Conservation (phyloP, 2,888 invertebrate genomes). For the Acleris cristana region DNA sequence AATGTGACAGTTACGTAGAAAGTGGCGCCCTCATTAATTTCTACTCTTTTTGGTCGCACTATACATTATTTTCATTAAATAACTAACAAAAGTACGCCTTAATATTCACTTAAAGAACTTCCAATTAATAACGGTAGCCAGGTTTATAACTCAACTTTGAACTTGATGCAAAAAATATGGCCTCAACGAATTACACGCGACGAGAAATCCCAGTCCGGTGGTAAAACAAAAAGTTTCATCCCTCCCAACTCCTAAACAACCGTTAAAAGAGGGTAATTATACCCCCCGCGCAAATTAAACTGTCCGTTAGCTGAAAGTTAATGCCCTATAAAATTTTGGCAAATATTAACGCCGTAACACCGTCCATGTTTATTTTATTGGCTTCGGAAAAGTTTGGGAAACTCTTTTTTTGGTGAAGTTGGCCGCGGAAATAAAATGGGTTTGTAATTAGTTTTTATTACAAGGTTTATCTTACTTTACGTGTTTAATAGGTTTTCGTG, state of each 20-base stretch:
- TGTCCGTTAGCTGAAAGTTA: conserved; percentile 34
- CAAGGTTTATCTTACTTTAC: too few species aligned
- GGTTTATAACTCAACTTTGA: conserved; percentile 2
- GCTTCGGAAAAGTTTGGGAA: conserved; percentile 9
- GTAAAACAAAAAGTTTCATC: conserved; percentile 34
- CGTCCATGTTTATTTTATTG: conserved; percentile 33
- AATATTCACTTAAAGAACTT: too few species aligned
- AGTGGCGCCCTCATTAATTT: too few species aligned
- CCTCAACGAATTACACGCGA: conserved; percentile 23
- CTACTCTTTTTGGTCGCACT: too few species aligned
- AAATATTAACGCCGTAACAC: conserved; percentile 34
- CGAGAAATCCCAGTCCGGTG: conserved; percentile 26
- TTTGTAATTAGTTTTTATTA: too few species aligned
- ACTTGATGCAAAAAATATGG: conserved; percentile 31
- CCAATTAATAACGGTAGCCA: not conserved
- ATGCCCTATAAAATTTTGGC: conserved; percentile 35
- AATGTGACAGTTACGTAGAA: too few species aligned
- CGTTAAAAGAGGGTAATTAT: conserved; percentile 36
- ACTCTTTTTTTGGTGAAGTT: not conserved
- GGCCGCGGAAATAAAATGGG: too few species aligned
- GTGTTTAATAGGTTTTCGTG: too few species aligned
- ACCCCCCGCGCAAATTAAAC: conserved; percentile 31
- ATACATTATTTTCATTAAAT: too few species aligned
- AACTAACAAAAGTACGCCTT: too few species aligned
- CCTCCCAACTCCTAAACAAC: conserved; percentile 31